Evolutionary conservation across 2,113 vertebrate species (phyloP).

Genomic region (Phodopus roborovskii): DNA sequence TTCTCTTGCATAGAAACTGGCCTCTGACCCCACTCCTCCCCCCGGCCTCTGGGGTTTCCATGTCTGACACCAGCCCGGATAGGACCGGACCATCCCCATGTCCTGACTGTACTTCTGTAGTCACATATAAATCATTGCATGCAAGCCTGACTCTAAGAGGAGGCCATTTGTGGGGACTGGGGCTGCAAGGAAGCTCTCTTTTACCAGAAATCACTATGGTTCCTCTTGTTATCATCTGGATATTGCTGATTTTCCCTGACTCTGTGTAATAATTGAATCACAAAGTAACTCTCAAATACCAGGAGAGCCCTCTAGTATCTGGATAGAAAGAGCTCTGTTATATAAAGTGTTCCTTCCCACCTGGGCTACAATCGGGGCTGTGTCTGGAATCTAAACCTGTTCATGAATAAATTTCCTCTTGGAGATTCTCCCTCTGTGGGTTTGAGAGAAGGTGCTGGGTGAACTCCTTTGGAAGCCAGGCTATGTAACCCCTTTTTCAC

Average conservation of each 20-base stretch:
- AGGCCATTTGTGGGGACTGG: not conserved
- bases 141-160: not conserved
- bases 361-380: not conserved
- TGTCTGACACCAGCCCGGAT: not conserved
- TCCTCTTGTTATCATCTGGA: not conserved
- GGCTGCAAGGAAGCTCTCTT: not conserved
- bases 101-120: not conserved
- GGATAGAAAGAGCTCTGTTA: slow-evolving; percentile 48
- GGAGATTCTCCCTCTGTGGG: not conserved
- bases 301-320: slow-evolving; percentile 11
- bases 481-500: not conserved
- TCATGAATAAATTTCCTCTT: slow-evolving; percentile 11
- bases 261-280: slow-evolving; percentile 46
- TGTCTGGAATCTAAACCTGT: slow-evolving; percentile 27
- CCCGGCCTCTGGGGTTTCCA: not conserved
- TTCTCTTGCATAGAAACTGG: not conserved
- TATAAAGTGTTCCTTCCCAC: slow-evolving; percentile 34
- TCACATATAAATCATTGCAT: not conserved
- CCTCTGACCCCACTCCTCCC: not conserved
- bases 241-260: slow-evolving; percentile 47
- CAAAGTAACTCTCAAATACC: slow-evolving; percentile 57
- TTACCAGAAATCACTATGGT: not conserved
- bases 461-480: not conserved
- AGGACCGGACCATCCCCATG: not conserved
- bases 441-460: not conserved